Conservation (phyloP, 2,113 vertebrate genomes). For the Platichthys stellatus region DNA sequence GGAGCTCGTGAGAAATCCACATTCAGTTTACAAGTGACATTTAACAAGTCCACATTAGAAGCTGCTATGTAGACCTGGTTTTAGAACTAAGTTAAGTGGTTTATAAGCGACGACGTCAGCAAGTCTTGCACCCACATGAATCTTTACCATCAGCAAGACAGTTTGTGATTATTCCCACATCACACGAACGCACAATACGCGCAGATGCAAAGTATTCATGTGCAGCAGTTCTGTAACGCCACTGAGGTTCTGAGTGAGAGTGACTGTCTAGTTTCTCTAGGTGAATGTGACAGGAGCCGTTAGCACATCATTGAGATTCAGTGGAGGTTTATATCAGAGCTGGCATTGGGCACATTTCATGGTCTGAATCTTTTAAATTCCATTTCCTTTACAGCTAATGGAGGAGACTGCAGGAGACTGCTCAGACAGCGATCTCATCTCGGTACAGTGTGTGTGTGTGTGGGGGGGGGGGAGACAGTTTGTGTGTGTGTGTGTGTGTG, state of each 20-base stretch:
- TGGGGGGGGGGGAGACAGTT: no score
- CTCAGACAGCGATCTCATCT: slow-evolving; percentile 53
- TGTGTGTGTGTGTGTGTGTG: neutral
- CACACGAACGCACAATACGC: no score
- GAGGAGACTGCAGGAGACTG: slow-evolving; percentile 56
- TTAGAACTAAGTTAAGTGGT: no score
- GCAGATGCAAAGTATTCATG: neutral
- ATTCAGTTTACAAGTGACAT: no score
- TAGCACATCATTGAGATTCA: slow-evolving; percentile 65
- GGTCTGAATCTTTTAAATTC: slow-evolving; percentile 69
- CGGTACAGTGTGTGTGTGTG: neutral
- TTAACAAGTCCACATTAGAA: no score
- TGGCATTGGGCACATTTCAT: slow-evolving; percentile 70
- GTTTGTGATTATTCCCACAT: no score
- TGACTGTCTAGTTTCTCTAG: slow-evolving; percentile 31
- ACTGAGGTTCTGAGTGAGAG: slow-evolving; percentile 4
- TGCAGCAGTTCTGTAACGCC: neutral
- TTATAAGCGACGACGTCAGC: no score
- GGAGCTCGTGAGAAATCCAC: no score
- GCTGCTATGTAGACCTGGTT: no score
- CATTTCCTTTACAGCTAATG: slow-evolving; percentile 57
- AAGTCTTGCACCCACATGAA: no score
- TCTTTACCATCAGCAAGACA: no score
- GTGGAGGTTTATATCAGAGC: slow-evolving; percentile 60
- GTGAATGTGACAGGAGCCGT: slow-evolving; percentile 49